These are phyloP conservation scores for Anoplolepis gracilipes DNA, from an alignment of 1,140 invertebrate genomes.

Conservation along the genomic window DNA sequence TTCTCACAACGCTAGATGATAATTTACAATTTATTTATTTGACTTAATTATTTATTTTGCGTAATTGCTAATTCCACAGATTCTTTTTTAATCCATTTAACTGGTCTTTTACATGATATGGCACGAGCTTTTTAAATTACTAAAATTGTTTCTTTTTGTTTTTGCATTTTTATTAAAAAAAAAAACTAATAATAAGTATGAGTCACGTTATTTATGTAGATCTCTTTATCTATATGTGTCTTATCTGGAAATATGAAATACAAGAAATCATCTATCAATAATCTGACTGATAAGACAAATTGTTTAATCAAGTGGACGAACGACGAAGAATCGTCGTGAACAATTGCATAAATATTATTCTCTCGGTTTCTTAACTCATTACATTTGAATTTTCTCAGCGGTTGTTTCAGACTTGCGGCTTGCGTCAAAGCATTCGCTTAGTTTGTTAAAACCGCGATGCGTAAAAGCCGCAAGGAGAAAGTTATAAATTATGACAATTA, in stretches of 20 bases:
- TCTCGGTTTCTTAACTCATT: constrained; percentile 1
- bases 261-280: not conserved
- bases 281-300: constrained; percentile 8
- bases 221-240: not conserved
- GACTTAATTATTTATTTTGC: not conserved
- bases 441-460: constrained; percentile 16
- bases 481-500: constrained; percentile 54
- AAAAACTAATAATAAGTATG: not conserved
- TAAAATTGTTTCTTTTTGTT: not conserved
- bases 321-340: not conserved
- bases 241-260: constrained; percentile 5
- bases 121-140: not conserved
- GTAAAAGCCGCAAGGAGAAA: constrained; percentile 9
- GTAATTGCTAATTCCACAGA: not conserved
- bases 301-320: not conserved
- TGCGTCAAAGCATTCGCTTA: not conserved
- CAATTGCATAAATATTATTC: not conserved
- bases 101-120: not conserved
- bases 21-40: constrained; percentile 1
- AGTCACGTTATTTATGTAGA: not conserved
- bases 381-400: constrained; percentile 22
- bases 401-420: not conserved
- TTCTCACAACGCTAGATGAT: not conserved
- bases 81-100: not conserved
- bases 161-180: not conserved